Base-by-base conservation (phyloP, 2,113 vertebrate genomes). In the Myanophis thanlyinensis region DNA sequence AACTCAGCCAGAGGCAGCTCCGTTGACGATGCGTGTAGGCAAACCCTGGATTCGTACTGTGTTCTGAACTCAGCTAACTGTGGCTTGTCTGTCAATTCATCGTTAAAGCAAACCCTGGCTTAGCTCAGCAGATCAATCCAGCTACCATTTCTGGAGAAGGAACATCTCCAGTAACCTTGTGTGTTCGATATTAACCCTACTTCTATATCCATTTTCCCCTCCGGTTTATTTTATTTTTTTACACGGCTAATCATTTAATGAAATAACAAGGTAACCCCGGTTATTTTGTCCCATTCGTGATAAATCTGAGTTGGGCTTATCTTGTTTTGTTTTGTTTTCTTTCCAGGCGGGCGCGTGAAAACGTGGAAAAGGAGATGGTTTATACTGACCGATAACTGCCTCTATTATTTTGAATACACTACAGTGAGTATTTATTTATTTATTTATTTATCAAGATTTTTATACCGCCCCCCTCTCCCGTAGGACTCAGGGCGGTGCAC, bases 321-420 rank as follows among this genome's bases (percentile, higher is more conserved):
- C 91, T 96, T 98, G 91, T 97, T 90, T 92, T 93, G 95, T 94
- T 12, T 59, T 9, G 91, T 97, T 90, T 92, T 93, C 95, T 94
- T 12, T 59, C 3, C 95, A 99, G 99, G 99, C 0, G 99, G 99
- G 93, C 97, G 99, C 80, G 99, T 99, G 93, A 99, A 99, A 97
- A 99, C 99, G 0, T 99, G 99, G 99, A 99, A 99, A 95, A 98
- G 99, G 89, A 98, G 99, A 35, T 99, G 99, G 99, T 99, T 99
- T 96, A 99, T 99, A 94, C 97, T 99, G 94, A 99, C 99, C 0
- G 99, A 99, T 97, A 99, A 99, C 96, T 99, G 99, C 97, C 98
- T 99, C 84, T 99, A 99, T 95, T 99, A 99, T 97, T 99, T 99
- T 94, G 99, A 99, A 93, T 99, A 99, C 97, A 99, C 99, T 89